Percentiles rank a stretch among this genome's conserved stretches.
Evolutionary conservation across 2,888 invertebrate species (phyloP).

Genomic region (Lymantria monacha): DNA sequence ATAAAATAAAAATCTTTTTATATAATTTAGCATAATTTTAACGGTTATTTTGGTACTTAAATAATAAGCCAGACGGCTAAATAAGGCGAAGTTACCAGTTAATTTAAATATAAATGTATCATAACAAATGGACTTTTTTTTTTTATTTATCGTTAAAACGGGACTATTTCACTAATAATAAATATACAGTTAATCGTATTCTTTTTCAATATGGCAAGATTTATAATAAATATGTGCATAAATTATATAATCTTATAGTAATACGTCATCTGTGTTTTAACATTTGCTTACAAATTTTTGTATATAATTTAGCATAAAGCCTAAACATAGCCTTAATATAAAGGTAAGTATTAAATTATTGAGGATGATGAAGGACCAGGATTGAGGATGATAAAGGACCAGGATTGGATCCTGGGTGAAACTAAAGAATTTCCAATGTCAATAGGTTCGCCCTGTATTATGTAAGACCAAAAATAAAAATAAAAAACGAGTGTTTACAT

Average conservation of each 20-base stretch:
- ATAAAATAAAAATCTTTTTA: no score
- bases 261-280: conserved; percentile 11
- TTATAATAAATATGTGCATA: conserved; percentile 19
- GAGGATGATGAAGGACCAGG: no score
- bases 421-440: no score
- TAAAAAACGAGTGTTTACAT: no score
- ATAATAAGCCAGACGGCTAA: neutral
- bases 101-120: neutral
- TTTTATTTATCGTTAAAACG: conserved; percentile 25
- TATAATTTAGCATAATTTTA: no score
- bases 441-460: no score
- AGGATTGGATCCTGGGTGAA: no score
- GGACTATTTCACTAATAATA: conserved; percentile 17
- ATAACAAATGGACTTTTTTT: conserved; percentile 4
- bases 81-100: neutral
- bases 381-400: no score
- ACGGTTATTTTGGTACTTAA: no score
- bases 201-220: conserved; percentile 8
- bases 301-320: neutral
- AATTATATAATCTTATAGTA: conserved; percentile 6
- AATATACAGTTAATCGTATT: conserved; percentile 17
- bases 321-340: no score
- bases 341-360: no score
- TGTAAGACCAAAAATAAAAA: no score
- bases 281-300: conserved; percentile 4